A percentile compares a stretch with the other conserved stretches of the same genome.
Conservation (phyloP, 2,888 invertebrate genomes). For the Ganaspis brasiliensis region DNA sequence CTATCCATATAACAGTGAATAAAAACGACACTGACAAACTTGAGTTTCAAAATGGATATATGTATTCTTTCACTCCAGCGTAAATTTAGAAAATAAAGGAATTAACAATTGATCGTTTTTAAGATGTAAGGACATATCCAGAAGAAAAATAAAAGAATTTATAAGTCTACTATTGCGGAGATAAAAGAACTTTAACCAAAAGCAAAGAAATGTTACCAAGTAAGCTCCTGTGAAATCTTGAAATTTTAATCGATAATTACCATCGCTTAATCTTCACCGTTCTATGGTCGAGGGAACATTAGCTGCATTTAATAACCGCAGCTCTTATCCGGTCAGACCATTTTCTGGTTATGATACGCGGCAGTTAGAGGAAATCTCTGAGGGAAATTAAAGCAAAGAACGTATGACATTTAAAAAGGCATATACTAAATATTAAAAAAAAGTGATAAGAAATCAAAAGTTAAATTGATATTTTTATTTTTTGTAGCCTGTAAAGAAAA, state of each 20-base stretch:
- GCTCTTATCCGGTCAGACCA: conserved; percentile 41
- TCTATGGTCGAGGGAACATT: conserved; percentile 51
- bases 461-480: too few relatives aligned
- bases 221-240: conserved; percentile 44
- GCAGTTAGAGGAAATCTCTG: conserved; percentile 20
- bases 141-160: too few relatives aligned
- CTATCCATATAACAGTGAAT: too few relatives aligned
- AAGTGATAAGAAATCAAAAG: neutral
- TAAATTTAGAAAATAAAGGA: too few relatives aligned
- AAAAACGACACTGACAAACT: too few relatives aligned
- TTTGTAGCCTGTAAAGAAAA: too few relatives aligned
- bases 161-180: neutral
- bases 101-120: too few relatives aligned
- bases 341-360: conserved; percentile 41
- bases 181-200: neutral
- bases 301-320: conserved; percentile 56
- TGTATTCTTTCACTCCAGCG: too few relatives aligned
- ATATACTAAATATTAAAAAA: neutral
- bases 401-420: neutral
- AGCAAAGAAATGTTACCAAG: conserved; percentile 1
- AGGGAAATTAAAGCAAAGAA: conserved; percentile 22
- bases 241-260: conserved; percentile 58
- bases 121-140: too few relatives aligned
- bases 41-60: too few relatives aligned
- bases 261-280: conserved; percentile 54